These are phyloP conservation scores for Dinomys branickii DNA, from an alignment of 2,113 vertebrate species.

Conservation along the genomic window DNA sequence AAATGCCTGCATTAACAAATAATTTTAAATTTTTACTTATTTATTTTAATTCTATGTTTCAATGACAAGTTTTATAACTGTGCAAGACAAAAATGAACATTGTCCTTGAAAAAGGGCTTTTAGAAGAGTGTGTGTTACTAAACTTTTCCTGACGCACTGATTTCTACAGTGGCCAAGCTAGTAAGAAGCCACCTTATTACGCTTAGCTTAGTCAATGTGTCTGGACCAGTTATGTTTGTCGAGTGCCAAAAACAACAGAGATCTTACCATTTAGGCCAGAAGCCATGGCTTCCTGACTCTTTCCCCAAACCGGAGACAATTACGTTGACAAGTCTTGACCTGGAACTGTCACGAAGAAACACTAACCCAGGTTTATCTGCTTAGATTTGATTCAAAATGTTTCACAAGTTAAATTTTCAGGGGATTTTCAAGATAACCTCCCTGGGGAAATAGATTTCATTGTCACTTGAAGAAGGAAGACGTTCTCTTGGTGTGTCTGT, in stretches of 20 bases:
- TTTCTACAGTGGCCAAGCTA: neutral
- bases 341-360: neutral
- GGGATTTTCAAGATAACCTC: neutral
- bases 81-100: neutral
- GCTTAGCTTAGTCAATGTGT: neutral
- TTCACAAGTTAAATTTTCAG: conserved; percentile 17
- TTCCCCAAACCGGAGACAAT: neutral
- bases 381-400: neutral
- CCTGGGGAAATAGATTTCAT: neutral
- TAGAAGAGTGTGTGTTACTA: neutral
- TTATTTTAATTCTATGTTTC: neutral
- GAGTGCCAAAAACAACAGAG: conserved; percentile 1
- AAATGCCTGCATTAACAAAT: neutral
- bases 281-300: neutral
- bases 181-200: neutral
- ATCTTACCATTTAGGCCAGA: neutral
- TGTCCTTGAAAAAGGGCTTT: neutral
- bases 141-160: conserved; percentile 26
- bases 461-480: neutral
- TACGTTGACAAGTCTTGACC: neutral
- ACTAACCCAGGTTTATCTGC: neutral
- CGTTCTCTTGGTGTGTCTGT: no score
- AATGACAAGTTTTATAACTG: neutral
- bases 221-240: neutral
- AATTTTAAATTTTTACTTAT: neutral